These are phyloP conservation scores for Caerostris darwini DNA, from an alignment of 1,140 invertebrate genomes.

Conservation along the genomic window DNA sequence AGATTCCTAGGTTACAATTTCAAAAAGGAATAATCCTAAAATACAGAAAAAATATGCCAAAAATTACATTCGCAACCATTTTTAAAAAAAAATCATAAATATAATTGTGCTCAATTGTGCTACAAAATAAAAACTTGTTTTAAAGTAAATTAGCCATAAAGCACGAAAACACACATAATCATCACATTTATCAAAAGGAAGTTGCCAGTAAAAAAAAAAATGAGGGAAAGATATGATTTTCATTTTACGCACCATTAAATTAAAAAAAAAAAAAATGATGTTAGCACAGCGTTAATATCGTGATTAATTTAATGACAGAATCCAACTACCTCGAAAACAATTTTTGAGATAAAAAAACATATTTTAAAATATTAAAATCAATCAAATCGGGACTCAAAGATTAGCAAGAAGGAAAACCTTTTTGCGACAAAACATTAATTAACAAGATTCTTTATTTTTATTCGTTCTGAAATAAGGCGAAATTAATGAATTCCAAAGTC, in stretches of 20 bases:
- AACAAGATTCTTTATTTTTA: neutral
- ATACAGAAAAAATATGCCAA: too few species aligned
- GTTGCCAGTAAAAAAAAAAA: neutral
- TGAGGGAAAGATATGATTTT: neutral
- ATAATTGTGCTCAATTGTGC: too few species aligned
- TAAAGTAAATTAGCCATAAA: too few species aligned
- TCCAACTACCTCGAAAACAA: neutral
- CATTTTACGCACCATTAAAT: neutral
- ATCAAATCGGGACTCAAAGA: neutral
- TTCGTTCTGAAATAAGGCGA: neutral
- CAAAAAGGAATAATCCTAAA: too few species aligned
- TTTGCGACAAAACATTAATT: neutral
- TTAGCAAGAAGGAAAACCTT: neutral
- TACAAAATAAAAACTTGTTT: too few species aligned
- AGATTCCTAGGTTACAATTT: too few species aligned
- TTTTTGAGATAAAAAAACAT: neutral
- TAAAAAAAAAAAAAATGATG: neutral
- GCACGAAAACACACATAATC: neutral
- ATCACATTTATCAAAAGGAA: neutral
- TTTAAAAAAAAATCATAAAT: too few species aligned
- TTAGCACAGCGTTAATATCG: neutral
- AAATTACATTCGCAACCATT: too few species aligned
- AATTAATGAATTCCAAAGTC: neutral
- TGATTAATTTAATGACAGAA: constrained; percentile 10
- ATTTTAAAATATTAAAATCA: constrained; percentile 22